Percentiles rank a stretch among this genome's conserved stretches.
Evolutionary conservation across 2,797 vertebrate genomes (phyloP).

Genomic region (Arrhamphus sclerolepis): DNA sequence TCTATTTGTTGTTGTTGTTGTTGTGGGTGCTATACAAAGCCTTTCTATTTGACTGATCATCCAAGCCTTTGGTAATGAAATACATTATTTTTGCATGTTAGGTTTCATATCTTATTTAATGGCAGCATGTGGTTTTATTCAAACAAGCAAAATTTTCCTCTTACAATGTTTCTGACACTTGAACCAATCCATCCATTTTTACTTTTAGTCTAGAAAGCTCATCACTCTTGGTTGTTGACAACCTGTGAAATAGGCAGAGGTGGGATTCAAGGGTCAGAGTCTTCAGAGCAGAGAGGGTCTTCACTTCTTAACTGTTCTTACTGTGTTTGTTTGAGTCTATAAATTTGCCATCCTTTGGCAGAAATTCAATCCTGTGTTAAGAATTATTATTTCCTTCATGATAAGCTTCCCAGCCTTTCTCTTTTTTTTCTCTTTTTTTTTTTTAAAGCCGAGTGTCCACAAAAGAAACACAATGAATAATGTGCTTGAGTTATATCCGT

Average conservation of each 20-base stretch:
- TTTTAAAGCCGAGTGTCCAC: slow-evolving; percentile 59
- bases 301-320: slow-evolving; percentile 60
- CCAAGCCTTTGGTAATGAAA: slow-evolving; percentile 46
- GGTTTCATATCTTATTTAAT: slow-evolving; percentile 40
- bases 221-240: slow-evolving; percentile 68
- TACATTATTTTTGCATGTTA: slow-evolving; percentile 68
- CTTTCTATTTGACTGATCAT: slow-evolving; percentile 45
- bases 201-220: slow-evolving; percentile 44
- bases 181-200: slow-evolving; percentile 25
- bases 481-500: slow-evolving; percentile 40
- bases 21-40: slow-evolving; percentile 62
- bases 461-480: slow-evolving; percentile 31
- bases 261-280: slow-evolving; percentile 73
- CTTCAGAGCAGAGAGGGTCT: slow-evolving; percentile 48
- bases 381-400: slow-evolving; percentile 31
- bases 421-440: slow-evolving; percentile 15
- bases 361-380: slow-evolving; percentile 49
- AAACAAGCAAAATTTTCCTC: slow-evolving; percentile 33
- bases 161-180: slow-evolving; percentile 36
- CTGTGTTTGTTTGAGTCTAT: slow-evolving; percentile 57
- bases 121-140: slow-evolving; percentile 62
- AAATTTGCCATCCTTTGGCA: slow-evolving; percentile 48
- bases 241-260: slow-evolving; percentile 66
- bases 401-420: slow-evolving; percentile 50
- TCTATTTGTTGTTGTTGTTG: slow-evolving; percentile 47